Conservation (phyloP, 2,888 invertebrate species). For the Diadegma fenestrale region DNA sequence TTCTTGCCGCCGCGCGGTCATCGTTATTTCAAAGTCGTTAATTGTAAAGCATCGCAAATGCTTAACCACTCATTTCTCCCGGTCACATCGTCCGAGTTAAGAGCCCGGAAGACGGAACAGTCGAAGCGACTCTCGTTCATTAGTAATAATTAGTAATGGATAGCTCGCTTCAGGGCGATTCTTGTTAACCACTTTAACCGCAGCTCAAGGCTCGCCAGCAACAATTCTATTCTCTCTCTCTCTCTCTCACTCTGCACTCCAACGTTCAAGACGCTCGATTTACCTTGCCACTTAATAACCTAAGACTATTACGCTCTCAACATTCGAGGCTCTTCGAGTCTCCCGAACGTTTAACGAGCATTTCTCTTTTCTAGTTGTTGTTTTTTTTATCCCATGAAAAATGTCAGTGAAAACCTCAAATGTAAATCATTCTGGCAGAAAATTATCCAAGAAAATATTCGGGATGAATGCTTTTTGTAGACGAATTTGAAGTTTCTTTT, state of each 20-base stretch:
- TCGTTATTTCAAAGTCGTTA: constrained; percentile 8
- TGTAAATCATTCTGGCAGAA: neutral
- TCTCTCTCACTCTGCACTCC: constrained; percentile 14
- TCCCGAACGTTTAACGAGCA: neutral
- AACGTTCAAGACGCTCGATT: constrained; percentile 69
- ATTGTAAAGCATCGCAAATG: neutral
- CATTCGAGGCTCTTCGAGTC: constrained; percentile 5
- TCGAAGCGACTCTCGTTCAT: constrained; percentile 33
- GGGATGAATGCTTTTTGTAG: neutral
- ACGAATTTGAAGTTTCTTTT: neutral
- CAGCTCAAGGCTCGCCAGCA: constrained; percentile 31
- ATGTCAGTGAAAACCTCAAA: neutral
- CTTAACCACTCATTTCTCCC: constrained; percentile 36
- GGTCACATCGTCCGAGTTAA: constrained; percentile 51
- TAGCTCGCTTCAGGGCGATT: constrained; percentile 69
- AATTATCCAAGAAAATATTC: neutral
- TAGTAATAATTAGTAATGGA: constrained; percentile 74
- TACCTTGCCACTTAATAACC: constrained; percentile 71
- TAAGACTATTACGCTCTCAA: constrained; percentile 16
- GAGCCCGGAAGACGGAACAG: constrained; percentile 49
- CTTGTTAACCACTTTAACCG: constrained; percentile 74
- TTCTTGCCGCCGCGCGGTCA: neutral
- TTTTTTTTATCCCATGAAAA: neutral
- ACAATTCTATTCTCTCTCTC: constrained; percentile 15
- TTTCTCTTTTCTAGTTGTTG: neutral